Evolutionary conservation across 2,888 invertebrate species (phyloP).

Genomic region (Torymus auratus): DNA sequence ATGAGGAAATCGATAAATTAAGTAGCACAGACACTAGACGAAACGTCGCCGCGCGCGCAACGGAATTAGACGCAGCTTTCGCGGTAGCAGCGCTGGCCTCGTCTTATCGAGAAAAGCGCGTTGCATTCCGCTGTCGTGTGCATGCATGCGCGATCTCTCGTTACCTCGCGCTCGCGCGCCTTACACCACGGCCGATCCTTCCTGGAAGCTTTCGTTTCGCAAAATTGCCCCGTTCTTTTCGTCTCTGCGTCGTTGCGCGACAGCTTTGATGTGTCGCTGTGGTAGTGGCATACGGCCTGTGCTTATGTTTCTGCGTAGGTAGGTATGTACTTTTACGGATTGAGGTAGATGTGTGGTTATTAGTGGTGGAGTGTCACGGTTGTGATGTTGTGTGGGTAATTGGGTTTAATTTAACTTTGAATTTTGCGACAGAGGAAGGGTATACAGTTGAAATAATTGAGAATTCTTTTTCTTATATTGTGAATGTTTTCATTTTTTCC

Average conservation of each 20-base stretch:
- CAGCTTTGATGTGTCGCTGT: no score
- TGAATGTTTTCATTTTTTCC: no score
- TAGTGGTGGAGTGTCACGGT: no score
- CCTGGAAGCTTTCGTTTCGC: slow-evolving; percentile 68
- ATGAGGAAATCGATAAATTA: slow-evolving; percentile 35
- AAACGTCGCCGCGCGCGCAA: neutral
- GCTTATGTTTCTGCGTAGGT: no score
- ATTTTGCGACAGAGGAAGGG: no score
- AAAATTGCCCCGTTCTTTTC: slow-evolving; percentile 55
- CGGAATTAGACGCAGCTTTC: neutral
- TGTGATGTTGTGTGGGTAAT: no score
- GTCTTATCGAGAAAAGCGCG: slow-evolving; percentile 27
- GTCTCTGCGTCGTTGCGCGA: neutral
- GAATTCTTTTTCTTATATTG: no score
- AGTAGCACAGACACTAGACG: neutral
- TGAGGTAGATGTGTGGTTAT: no score
- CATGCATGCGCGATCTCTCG: slow-evolving; percentile 62
- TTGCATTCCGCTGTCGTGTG: slow-evolving; percentile 57
- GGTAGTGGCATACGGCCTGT: no score
- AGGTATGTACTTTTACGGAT: no score
- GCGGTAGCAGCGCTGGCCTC: slow-evolving; percentile 20
- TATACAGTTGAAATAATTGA: no score
- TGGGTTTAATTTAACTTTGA: no score
- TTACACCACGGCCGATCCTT: slow-evolving; percentile 54
- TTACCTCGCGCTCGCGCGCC: slow-evolving; percentile 55